Base-by-base conservation (phyloP, 37 sponge, comb jelly and placozoan species). In the Crambe crambe region DNA sequence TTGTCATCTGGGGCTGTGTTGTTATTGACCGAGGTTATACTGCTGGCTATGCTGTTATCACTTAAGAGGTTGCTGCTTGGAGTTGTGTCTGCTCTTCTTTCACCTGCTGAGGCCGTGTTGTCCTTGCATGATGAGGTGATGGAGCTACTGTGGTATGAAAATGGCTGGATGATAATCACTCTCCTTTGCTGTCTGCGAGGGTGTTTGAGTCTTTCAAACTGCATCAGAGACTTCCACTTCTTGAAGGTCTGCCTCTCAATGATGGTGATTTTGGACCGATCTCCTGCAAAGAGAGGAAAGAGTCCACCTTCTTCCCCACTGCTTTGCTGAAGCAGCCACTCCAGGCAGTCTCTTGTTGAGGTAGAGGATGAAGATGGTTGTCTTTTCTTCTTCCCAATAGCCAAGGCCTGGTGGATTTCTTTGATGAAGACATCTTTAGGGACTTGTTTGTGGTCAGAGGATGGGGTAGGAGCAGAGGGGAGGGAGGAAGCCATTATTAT, bases 121-220 rank as follows among this genome's bases (percentile, higher is more conserved):
- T n/a, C n/a, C n/a, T n/a, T n/a, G n/a, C n/a, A n/a, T n/a, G n/a
- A n/a, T n/a, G n/a, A n/a, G n/a, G n/a, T n/a, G n/a, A n/a, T n/a
- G n/a, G n/a, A n/a, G 6, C 10, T 15, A 47, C 10, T 47, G 51
- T 47, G 51, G 37, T 35, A 65, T 8, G 35, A 5, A 9, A 92
- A 22, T 20, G 92, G 92, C 40, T 92, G 92, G 8, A 92, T 42
- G 31, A 85, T 25, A n/a, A 92, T 76, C 21, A 36, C 80, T n/a
- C 74, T 59, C 20, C 74, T 63, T 23, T 81, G 79, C 58, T 56
- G 61, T 58, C 89, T 58, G 2, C 51, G 36, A 0, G 81, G 85
- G 42, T 92, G 89, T 2, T 36, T 37, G 21, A 92, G 26, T 61
- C 58, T 75, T 31, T 87, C 79, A 38, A 71, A 65, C n/a, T 70